Conservation (phyloP, 2,888 invertebrate genomes). For the Norana najaformis region DNA sequence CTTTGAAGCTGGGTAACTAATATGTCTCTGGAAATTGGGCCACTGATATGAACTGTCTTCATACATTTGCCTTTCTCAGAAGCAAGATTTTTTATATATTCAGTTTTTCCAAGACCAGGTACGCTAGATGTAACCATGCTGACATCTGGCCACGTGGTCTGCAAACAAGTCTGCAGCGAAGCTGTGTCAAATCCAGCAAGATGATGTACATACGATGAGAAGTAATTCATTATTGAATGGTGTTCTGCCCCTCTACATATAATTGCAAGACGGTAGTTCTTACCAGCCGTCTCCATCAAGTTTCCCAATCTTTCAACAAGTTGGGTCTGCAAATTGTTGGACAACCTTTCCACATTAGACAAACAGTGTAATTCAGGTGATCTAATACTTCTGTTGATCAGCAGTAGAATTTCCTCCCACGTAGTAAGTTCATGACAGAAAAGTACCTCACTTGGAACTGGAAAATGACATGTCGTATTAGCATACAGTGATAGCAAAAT, state of each 20-base stretch:
- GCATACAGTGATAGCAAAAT: background rate
- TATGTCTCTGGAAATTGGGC: constrained; percentile 1
- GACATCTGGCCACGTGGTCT: constrained; percentile 15
- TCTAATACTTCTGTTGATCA: background rate
- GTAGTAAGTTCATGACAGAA: constrained; percentile 20
- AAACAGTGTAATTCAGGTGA: background rate
- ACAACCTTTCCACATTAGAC: background rate
- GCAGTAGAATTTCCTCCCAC: background rate
- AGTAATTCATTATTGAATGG: background rate
- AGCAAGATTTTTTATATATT: background rate
- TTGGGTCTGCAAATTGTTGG: background rate
- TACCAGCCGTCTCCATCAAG: background rate
- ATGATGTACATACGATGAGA: background rate
- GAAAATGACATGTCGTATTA: background rate
- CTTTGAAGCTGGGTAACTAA: background rate
- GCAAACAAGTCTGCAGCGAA: background rate
- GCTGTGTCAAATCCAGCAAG: background rate
- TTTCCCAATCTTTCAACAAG: background rate
- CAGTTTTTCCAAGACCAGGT: constrained; percentile 18
- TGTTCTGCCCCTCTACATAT: background rate
- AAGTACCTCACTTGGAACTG: constrained; percentile 17
- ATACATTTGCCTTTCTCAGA: background rate
- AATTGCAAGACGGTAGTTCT: background rate
- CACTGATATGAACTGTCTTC: constrained; percentile 20
- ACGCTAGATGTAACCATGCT: background rate